Evolutionary conservation across 2,113 vertebrate species (phyloP).

Genomic region (Blennius ocellaris): DNA sequence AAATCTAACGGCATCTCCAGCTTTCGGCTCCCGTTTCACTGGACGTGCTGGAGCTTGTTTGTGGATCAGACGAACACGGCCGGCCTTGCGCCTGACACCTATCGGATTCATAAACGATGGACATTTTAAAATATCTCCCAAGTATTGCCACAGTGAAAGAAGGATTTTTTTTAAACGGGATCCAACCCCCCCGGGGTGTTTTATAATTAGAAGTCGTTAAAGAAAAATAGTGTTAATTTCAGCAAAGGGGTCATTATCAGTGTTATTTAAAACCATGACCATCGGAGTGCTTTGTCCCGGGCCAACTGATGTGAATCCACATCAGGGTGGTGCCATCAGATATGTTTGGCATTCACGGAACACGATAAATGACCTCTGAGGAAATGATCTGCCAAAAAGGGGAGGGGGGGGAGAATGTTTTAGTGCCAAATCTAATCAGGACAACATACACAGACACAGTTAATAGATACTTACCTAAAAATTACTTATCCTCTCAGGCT

Average conservation of each 20-base stretch:
- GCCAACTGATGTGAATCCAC: not conserved
- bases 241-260: slow-evolving; percentile 40
- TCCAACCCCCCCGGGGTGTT: not conserved
- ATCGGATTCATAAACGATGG: slow-evolving; percentile 53
- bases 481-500: slow-evolving; percentile 39
- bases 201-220: not conserved
- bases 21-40: slow-evolving; percentile 30
- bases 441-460: slow-evolving; percentile 29
- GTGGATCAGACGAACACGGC: slow-evolving; percentile 14
- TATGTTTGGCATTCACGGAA: slow-evolving; percentile 44
- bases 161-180: slow-evolving; percentile 22
- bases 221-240: slow-evolving; percentile 15
- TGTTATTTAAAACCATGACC: slow-evolving; percentile 35
- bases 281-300: not conserved
- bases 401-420: slow-evolving; percentile 20
- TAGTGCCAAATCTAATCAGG: slow-evolving; percentile 68
- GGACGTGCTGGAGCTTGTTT: slow-evolving; percentile 43
- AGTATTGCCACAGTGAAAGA: not conserved
- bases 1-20: slow-evolving; percentile 34
- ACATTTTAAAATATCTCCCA: slow-evolving; percentile 40
- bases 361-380: slow-evolving; percentile 51
- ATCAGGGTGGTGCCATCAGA: slow-evolving; percentile 28
- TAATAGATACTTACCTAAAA: slow-evolving; percentile 49
- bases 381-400: slow-evolving; percentile 52
- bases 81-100: slow-evolving; percentile 21